Percentiles rank a stretch among this genome's conserved stretches.
These are phyloP conservation scores for Erpobdella octoculata DNA, from an alignment of 2,888 invertebrate genomes.

Conservation along the genomic window DNA sequence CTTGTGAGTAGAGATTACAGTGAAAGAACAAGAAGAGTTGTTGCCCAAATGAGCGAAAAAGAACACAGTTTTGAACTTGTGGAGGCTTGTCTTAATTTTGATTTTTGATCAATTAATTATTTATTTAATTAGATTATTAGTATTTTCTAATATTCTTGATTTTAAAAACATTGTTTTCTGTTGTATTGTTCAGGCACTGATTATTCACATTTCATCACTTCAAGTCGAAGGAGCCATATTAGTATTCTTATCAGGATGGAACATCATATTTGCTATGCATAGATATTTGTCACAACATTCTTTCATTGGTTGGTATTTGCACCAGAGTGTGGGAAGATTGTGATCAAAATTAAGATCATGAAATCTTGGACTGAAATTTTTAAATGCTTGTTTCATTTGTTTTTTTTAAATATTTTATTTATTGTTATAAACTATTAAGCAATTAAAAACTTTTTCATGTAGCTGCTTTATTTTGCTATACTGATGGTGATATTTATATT, in stretches of 20 bases:
- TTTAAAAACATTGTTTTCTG: too few species aligned
- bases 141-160: too few species aligned
- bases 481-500: too few species aligned
- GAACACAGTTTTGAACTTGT: slow-evolving; percentile 87
- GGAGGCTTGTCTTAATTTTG: slow-evolving; percentile 56
- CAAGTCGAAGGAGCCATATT: slow-evolving; percentile 74
- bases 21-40: slow-evolving; percentile 60
- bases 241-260: slow-evolving; percentile 93
- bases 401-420: too few species aligned
- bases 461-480: too few species aligned
- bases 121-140: too few species aligned
- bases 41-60: slow-evolving; percentile 75
- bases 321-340: neutral
- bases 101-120: neutral
- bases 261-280: slow-evolving; percentile 83
- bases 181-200: slow-evolving; percentile 61
- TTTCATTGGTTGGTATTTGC: slow-evolving; percentile 59
- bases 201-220: slow-evolving; percentile 54
- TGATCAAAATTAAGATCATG: neutral
- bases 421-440: too few species aligned
- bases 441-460: too few species aligned
- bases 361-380: too few species aligned
- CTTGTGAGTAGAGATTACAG: slow-evolving; percentile 51
- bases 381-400: too few species aligned
- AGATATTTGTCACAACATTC: slow-evolving; percentile 71